Evolutionary conservation across 2,113 vertebrate species (phyloP).

Genomic region (Sisor rabdophorus): DNA sequence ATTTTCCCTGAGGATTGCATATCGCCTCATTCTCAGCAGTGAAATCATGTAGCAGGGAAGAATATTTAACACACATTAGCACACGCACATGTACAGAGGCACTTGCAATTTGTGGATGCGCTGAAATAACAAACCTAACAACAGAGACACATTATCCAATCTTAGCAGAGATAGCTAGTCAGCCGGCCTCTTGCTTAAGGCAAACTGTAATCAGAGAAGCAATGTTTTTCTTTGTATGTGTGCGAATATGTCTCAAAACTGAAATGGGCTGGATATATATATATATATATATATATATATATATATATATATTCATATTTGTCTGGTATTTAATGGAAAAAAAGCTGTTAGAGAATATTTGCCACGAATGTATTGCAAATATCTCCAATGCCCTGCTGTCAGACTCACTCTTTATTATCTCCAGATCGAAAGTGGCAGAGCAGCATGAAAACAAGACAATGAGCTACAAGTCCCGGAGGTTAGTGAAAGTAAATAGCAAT

Average conservation of each 20-base stretch:
- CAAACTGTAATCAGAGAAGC: slow-evolving; percentile 33
- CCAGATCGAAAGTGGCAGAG: slow-evolving; percentile 38
- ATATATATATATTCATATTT: background rate
- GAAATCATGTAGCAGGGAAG: slow-evolving; percentile 46
- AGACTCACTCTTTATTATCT: slow-evolving; percentile 53
- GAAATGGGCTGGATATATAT: slow-evolving; percentile 41
- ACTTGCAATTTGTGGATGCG: background rate
- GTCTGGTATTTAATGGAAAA: background rate
- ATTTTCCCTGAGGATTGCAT: slow-evolving; percentile 23
- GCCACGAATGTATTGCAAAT: slow-evolving; percentile 51
- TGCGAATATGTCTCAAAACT: background rate
- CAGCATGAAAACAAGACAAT: slow-evolving; percentile 45
- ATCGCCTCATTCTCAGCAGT: slow-evolving; percentile 52
- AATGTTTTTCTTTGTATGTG: slow-evolving; percentile 5
- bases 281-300: too few species aligned
- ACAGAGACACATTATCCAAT: slow-evolving; percentile 21
- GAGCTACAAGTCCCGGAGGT: slow-evolving; percentile 35
- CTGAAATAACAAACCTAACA: slow-evolving; percentile 39
- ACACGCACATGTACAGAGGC: slow-evolving; percentile 29
- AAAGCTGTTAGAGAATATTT: slow-evolving; percentile 30
- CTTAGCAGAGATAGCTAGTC: background rate
- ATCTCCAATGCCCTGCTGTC: slow-evolving; percentile 53
- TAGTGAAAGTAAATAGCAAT: slow-evolving; percentile 40
- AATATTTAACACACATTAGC: slow-evolving; percentile 41
- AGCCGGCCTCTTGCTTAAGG: background rate